These are phyloP conservation scores for Agrochola lota DNA, from an alignment of 2,888 invertebrate species.

Conservation along the genomic window DNA sequence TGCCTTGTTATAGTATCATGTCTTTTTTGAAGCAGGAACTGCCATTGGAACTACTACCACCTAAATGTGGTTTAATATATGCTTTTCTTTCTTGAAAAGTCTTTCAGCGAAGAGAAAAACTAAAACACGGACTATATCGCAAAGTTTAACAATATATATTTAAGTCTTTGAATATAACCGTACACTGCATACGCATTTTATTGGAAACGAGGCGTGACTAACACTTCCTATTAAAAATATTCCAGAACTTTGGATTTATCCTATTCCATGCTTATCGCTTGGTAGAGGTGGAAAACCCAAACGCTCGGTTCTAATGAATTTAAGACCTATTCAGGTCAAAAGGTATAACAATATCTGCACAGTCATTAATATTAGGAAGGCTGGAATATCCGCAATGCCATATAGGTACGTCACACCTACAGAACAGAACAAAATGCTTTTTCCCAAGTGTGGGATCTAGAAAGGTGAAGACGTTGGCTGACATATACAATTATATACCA, in stretches of 20 bases:
- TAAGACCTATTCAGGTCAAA: constrained; percentile 27
- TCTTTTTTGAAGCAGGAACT: not conserved
- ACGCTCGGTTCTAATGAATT: constrained; percentile 29
- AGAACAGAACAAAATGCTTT: constrained; percentile 1
- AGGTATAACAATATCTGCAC: constrained; percentile 16
- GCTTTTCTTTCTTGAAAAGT: not conserved
- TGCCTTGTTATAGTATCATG: not conserved
- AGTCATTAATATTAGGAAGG: constrained; percentile 49
- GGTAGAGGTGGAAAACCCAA: constrained; percentile 15
- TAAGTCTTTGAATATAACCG: not conserved
- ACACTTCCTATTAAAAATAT: not conserved
- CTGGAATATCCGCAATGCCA: constrained; percentile 39
- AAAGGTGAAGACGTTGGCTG: not conserved
- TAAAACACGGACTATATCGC: not conserved
- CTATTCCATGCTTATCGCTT: not conserved
- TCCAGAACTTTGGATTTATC: not conserved
- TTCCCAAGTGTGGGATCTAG: not conserved
- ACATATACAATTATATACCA: too few relatives aligned
- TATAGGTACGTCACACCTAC: constrained; percentile 42
- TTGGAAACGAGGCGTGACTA: not conserved
- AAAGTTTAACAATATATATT: not conserved
- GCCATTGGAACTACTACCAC: not conserved
- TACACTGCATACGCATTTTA: not conserved
- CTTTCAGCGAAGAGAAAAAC: not conserved
- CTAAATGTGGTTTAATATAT: not conserved